These are phyloP conservation scores for Oreortyx pictus DNA, from an alignment of 2,797 vertebrate genomes.

Conservation along the genomic window DNA sequence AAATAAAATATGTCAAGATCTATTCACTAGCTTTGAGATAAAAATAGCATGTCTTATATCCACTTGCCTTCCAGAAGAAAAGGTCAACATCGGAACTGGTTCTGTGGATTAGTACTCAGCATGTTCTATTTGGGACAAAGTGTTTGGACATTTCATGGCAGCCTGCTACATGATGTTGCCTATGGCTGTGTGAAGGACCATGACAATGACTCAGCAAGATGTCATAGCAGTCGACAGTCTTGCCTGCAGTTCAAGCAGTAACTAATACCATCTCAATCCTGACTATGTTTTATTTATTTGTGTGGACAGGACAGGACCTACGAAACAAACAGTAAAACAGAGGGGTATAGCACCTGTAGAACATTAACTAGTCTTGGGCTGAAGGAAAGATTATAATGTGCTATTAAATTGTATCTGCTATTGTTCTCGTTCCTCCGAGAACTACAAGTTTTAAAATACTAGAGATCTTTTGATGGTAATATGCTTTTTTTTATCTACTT, in stretches of 20 bases:
- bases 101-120: neutral
- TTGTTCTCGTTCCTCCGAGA: neutral
- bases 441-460: neutral
- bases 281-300: neutral
- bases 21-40: neutral
- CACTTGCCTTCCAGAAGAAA: neutral
- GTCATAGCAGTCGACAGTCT: neutral
- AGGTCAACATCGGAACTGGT: neutral
- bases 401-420: neutral
- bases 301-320: neutral
- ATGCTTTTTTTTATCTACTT: neutral
- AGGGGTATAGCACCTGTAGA: neutral
- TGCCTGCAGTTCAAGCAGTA: neutral
- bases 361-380: neutral
- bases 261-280: neutral
- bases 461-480: neutral
- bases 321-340: neutral
- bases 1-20: neutral
- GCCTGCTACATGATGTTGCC: neutral
- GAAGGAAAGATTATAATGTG: neutral
- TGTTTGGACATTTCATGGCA: neutral
- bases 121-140: neutral
- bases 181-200: neutral
- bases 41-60: neutral
- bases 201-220: fast-evolving